These are phyloP conservation scores for Corythaeola cristata DNA, from an alignment of 2,113 vertebrate species.

Conservation along the genomic window DNA sequence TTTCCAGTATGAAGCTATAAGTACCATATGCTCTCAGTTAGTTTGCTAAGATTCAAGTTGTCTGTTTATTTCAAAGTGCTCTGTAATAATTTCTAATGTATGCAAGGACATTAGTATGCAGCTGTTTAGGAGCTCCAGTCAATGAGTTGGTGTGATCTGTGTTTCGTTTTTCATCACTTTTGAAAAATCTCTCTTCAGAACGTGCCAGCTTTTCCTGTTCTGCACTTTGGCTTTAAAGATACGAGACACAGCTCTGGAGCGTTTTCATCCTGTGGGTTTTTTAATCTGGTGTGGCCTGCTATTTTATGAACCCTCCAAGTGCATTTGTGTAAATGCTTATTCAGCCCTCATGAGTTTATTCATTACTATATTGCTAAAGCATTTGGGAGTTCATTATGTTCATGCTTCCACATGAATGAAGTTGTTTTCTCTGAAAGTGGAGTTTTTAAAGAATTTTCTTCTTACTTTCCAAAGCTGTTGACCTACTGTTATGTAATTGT, in stretches of 20 bases:
- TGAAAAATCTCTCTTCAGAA: not conserved
- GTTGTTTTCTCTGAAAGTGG: slow-evolving; percentile 24
- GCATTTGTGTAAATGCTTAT: slow-evolving; percentile 49
- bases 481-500: not conserved
- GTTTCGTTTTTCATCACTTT: not conserved
- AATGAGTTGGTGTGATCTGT: not conserved
- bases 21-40: not conserved
- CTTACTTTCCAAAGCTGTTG: slow-evolving; percentile 10
- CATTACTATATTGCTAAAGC: slow-evolving; percentile 17
- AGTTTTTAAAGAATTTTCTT: slow-evolving; percentile 13
- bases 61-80: not conserved
- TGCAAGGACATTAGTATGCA: not conserved
- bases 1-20: not conserved
- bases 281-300: not conserved
- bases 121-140: not conserved
- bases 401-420: slow-evolving; percentile 32
- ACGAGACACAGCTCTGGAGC: not conserved
- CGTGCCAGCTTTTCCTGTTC: not conserved
- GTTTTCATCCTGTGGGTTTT: not conserved
- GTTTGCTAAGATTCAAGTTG: not conserved
- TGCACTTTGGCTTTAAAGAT: not conserved
- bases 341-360: slow-evolving; percentile 41
- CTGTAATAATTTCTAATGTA: not conserved
- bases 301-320: slow-evolving; percentile 16
- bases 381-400: slow-evolving; percentile 46